Percentiles rank a stretch among this genome's conserved stretches.
These are phyloP conservation scores for Morinoia aosen DNA, from an alignment of 2,888 invertebrate species.

Conservation along the genomic window DNA sequence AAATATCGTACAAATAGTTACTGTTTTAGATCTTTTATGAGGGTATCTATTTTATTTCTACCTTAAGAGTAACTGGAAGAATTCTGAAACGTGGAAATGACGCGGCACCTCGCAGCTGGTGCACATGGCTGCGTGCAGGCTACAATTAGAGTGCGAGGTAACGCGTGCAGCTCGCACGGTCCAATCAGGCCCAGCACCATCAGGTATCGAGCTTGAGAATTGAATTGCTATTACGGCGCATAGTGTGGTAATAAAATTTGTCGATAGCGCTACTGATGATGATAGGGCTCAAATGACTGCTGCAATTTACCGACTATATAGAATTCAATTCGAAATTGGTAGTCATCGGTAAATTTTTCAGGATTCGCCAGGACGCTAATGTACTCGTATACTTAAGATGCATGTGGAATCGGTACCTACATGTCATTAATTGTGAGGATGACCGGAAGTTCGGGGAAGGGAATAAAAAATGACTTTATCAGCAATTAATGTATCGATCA, in stretches of 20 bases:
- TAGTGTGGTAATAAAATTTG: conserved; percentile 5
- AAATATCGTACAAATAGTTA: background rate
- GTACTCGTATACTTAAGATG: background rate
- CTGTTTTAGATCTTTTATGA: background rate
- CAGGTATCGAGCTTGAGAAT: background rate
- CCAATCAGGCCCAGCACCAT: background rate
- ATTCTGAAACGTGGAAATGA: background rate
- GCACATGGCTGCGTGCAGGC: background rate
- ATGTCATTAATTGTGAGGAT: too few species aligned
- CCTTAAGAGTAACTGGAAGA: background rate
- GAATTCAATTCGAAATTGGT: background rate
- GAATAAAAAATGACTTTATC: background rate
- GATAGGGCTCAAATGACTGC: background rate
- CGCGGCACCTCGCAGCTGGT: background rate
- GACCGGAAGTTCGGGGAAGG: too few species aligned
- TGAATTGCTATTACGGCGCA: conserved; percentile 33
- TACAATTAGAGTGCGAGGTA: background rate
- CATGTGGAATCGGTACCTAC: background rate
- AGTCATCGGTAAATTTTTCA: background rate
- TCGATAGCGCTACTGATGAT: background rate
- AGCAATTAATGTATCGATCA: background rate
- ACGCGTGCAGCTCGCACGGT: background rate
- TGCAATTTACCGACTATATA: background rate
- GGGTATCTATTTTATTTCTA: background rate
- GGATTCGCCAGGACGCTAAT: background rate